These are phyloP conservation scores for Trachurus trachurus DNA, from an alignment of 2,797 vertebrate species.

Conservation along the genomic window DNA sequence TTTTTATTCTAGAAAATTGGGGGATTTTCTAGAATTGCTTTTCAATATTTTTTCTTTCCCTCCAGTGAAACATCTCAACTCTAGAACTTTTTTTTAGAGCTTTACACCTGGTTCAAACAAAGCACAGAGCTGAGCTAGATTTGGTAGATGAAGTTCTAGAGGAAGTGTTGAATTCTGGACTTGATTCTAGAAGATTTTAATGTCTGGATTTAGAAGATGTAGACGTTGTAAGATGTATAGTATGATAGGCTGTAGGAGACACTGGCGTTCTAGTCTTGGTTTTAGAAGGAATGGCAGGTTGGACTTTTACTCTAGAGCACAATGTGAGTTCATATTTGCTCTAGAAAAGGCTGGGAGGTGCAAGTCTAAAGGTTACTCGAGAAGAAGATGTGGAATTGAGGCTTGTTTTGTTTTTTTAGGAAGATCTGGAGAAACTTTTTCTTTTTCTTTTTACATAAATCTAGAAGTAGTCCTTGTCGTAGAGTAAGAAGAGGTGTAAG, in stretches of 20 bases:
- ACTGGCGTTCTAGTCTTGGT: neutral
- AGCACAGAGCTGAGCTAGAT: neutral
- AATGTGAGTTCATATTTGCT: neutral
- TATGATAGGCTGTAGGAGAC: neutral
- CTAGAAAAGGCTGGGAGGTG: neutral
- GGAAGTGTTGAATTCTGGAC: neutral
- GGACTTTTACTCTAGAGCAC: neutral
- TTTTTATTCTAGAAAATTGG: neutral
- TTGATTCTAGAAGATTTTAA: neutral
- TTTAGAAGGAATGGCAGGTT: slow-evolving; percentile 4
- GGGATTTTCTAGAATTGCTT: neutral
- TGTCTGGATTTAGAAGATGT: neutral
- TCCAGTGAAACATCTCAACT: neutral
- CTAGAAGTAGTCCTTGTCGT: slow-evolving; percentile 6
- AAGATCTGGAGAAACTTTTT: neutral
- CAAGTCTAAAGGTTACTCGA: neutral
- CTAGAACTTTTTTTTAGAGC: neutral
- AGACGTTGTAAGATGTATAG: neutral
- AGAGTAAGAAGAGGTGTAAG: slow-evolving; percentile 19
- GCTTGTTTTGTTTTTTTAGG: neutral
- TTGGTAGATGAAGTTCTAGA: neutral
- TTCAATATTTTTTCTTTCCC: neutral
- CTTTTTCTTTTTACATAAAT: neutral
- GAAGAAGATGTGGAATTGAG: neutral
- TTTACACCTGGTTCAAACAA: rapidly evolving